Conservation (phyloP, 2,113 vertebrate genomes). For the Raja brachyura region DNA sequence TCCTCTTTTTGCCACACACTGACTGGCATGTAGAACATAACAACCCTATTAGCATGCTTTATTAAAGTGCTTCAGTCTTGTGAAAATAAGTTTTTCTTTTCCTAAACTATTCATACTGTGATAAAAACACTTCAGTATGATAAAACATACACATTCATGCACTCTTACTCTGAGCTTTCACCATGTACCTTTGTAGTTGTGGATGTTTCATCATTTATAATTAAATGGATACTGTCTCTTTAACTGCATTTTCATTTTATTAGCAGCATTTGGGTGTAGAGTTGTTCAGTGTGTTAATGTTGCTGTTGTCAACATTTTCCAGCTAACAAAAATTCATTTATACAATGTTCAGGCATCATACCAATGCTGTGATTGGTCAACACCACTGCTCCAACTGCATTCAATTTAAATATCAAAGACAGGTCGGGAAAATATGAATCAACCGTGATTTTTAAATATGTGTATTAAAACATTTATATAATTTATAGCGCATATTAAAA, state of each 20-base stretch:
- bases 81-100: conserved; percentile 16
- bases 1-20: not conserved
- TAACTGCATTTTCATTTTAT: conserved; percentile 3
- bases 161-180: not conserved
- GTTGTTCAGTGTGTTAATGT: not conserved
- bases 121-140: not conserved
- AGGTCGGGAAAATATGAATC: conserved; percentile 7
- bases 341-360: conserved; percentile 11
- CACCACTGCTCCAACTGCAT: not conserved
- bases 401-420: conserved; percentile 23
- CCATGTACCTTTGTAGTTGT: not conserved
- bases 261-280: conserved; percentile 19
- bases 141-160: conserved; percentile 18
- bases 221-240: not conserved
- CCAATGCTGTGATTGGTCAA: conserved; percentile 8
- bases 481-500: not conserved
- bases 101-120: not conserved
- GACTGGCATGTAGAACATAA: not conserved
- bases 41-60: conserved; percentile 15
- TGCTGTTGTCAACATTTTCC: not conserved
- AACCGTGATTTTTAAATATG: not conserved
- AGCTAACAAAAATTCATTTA: not conserved
- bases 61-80: conserved; percentile 37
- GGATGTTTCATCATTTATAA: conserved; percentile 19
- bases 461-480: conserved; percentile 5